Base-by-base conservation (phyloP, 1,140 invertebrate genomes). In the Heliothis subflexa region DNA sequence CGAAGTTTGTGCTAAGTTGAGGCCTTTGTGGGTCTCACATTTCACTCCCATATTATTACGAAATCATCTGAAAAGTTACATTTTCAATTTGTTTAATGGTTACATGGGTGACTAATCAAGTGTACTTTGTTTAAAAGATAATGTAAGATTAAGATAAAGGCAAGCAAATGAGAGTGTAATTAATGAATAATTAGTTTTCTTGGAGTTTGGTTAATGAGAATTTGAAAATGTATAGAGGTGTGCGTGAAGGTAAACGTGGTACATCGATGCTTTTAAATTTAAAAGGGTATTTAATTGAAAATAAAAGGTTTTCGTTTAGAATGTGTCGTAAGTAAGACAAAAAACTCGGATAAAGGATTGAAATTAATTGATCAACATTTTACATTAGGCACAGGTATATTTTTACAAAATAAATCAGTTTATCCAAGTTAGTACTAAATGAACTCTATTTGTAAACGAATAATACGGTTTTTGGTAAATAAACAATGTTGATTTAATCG, bases 61-160 rank as follows among this genome's bases (percentile, higher is more conserved):
- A 77, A 75, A 75, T 75, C 49, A 77, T 68, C 68, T 57, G 62
- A 77, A 62, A 77, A 66, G 61, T 68, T 77, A 47, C 55, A 68
- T 66, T 77, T 77, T 77, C 74, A 66, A 77, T 77, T 77, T 68
- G 50, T 68, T 54, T 76, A 77, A 77, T 77, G 74, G 74, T 47
- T 77, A 77, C 49, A 64, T 54, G 25, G 14, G 47, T 64, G 61
- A 68, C 52, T 77, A 68, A 77, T 77, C 73, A 76, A 76, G 59
- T 45, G n/a, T 64, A 55, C 47, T 62, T 64, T 59, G 18, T 49
- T 16, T 10, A 33, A 16, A 75, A 74, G 16, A 73, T 61, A 49
- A 49, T 59, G 40, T 25, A 62, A 75, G 47, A 62, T 61, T 75
- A 18, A 52, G 14, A 12, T 28, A 57, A 52, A 33, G 7, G 25